Percentiles rank a stretch among this genome's conserved stretches.
phyloP scores from a whole-genome alignment of 2,797 vertebrate genomes.

The Toxotes lorentzi region DNA sequence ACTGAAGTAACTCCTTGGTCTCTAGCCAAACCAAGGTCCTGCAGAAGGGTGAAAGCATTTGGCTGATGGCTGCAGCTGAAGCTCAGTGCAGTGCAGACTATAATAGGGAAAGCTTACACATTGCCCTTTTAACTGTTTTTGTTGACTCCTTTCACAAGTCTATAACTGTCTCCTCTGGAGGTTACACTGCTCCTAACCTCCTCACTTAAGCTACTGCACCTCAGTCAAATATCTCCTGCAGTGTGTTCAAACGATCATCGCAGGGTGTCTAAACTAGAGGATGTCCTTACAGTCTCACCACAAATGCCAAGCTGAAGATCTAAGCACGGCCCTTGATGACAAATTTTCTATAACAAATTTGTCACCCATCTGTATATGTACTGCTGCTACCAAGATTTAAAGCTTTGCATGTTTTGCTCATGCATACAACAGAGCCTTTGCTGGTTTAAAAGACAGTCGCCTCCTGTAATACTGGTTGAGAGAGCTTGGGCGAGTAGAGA shows the following conservation, averaged over 20 bases:
- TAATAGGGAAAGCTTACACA: slow-evolving; percentile 49
- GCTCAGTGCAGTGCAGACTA: slow-evolving; percentile 40
- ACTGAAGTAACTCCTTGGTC: slow-evolving; percentile 31
- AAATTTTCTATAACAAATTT: background rate
- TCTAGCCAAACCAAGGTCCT: slow-evolving; percentile 29
- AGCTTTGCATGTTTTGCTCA: background rate
- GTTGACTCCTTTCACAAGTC: slow-evolving; percentile 37
- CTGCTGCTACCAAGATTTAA: background rate
- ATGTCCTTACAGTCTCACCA: slow-evolving; percentile 18
- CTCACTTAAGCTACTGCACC: slow-evolving; percentile 19
- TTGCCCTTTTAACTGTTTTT: slow-evolving; percentile 40
- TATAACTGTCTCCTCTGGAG: slow-evolving; percentile 24
- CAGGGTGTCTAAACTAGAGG: slow-evolving; percentile 26
- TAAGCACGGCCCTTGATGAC: background rate
- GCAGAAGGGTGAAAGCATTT: slow-evolving; percentile 30
- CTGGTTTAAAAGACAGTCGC: slow-evolving; percentile 10
- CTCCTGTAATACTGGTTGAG: background rate
- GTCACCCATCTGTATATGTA: background rate
- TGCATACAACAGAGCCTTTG: background rate
- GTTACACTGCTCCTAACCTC: slow-evolving; percentile 6
- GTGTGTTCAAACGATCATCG: slow-evolving; percentile 17
- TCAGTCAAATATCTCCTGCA: slow-evolving; percentile 7
- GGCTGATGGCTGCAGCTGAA: slow-evolving; percentile 37
- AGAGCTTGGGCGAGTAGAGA: background rate
- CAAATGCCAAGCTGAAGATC: background rate